These are phyloP conservation scores for Lithophane ornitopus DNA, from an alignment of 2,888 invertebrate genomes.

Conservation along the genomic window DNA sequence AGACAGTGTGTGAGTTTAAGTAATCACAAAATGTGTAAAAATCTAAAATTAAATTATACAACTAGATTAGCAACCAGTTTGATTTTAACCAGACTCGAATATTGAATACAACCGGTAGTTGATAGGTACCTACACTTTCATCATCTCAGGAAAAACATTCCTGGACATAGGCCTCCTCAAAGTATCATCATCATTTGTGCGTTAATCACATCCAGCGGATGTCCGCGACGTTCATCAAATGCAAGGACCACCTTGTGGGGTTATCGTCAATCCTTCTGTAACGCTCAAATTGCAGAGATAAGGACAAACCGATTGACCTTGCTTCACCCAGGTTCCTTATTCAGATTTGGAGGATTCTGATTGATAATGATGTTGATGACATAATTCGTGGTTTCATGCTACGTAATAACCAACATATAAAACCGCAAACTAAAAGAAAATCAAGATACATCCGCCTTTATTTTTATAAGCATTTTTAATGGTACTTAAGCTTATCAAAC, in stretches of 20 bases:
- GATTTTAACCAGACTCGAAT: too few species aligned
- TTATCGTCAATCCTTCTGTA: background rate
- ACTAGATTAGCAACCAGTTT: too few species aligned
- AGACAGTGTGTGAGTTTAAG: too few species aligned
- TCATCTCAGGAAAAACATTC: background rate
- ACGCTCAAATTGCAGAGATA: background rate
- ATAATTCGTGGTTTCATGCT: background rate
- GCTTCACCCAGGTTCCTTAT: too few species aligned
- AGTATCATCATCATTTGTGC: background rate
- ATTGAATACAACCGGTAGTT: too few species aligned
- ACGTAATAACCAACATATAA: too few species aligned
- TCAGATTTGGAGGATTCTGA: background rate
- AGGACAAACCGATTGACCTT: background rate
- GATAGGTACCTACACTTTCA: background rate
- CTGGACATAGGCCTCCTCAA: background rate
- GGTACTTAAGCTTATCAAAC: conserved; percentile 24
- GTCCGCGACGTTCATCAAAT: background rate
- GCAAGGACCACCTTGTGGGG: background rate
- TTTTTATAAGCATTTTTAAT: conserved; percentile 25
- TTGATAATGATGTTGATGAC: background rate
- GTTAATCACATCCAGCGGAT: too few species aligned
- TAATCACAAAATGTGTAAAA: too few species aligned
- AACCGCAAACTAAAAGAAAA: too few species aligned
- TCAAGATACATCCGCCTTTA: background rate
- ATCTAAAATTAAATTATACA: too few species aligned